Evolutionary conservation across 2,113 vertebrate genomes (phyloP), one percentile per base, ranked within the genome.

Genomic region (Alaudala cheleensis): DNA sequence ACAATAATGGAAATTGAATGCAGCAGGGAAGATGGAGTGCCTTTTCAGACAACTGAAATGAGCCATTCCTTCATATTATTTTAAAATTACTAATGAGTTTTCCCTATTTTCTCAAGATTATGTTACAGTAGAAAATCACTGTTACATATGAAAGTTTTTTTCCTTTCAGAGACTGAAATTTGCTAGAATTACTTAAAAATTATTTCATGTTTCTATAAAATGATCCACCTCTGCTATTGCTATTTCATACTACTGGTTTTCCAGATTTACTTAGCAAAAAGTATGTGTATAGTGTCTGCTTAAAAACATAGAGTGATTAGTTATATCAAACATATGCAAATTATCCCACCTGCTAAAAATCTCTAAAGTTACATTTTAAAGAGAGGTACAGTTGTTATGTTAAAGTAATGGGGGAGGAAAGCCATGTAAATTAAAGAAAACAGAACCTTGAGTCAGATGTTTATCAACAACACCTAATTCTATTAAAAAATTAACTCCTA

Each of bases 171-270:
- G 37, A 76, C 40, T 40, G 15, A 72, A 72, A 28, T 65, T 79
- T 82, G 15, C 12, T 34, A 34, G 7, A 24, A 33, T 60, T 87
- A 64, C 72, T 77, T 84, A 26, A 14, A 19, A 76, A 70, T 84
- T 5, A 40, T 58, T 95, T 86, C 21, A 12, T 76, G 91, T 88
- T 88, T 93, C 84, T 92, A 49, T 67, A 83, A 93, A 96, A 95
- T 88, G 85, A 81, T 91, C 92, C 61, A 92, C 50, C 54, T 54
- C 28, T 78, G 74, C n/a, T 86, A 71, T 79, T 74, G 88, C 28
- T 93, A 39, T 73, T 74, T 95, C 8, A 3, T 88, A 61, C 88
- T 95, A 81, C 37, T 78, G 24, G 13, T 83, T 83, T 95, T 93
- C 84, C 90, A 93, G 78, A 90, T 94, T 95, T 77, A 58, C n/a